Percentiles rank a stretch among this genome's conserved stretches.
Conservation (phyloP, 2,888 invertebrate species). For the Caenorhabditis sp. region DNA sequence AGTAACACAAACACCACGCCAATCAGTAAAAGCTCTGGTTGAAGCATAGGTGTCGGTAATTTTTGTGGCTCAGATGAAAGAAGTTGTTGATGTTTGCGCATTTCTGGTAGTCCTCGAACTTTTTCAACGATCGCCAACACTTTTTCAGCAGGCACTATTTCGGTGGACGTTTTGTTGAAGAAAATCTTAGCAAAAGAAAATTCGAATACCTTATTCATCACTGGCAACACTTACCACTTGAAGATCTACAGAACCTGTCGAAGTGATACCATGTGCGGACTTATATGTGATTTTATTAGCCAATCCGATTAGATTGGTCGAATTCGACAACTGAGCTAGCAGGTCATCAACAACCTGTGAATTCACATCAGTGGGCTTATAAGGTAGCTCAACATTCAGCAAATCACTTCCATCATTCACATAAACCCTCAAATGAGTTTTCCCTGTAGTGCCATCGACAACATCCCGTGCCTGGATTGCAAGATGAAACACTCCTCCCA, state of each 20-base stretch:
- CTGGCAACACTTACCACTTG: conserved; percentile 18
- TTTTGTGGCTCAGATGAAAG: not conserved
- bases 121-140: conserved; percentile 23
- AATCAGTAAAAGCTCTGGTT: conserved; percentile 28
- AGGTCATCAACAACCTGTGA: conserved; percentile 19
- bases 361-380: conserved; percentile 20
- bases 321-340: conserved; percentile 13
- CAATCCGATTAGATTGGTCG: conserved; percentile 19
- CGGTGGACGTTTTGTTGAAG: conserved; percentile 31
- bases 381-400: conserved; percentile 26
- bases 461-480: conserved; percentile 23
- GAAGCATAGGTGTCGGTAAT: conserved; percentile 13
- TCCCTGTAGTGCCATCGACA: conserved; percentile 29
- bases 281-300: conserved; percentile 27
- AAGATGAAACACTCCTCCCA: conserved; percentile 35
- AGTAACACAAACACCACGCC: conserved; percentile 20
- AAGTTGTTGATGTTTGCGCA: not conserved
- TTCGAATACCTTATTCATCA: no score
- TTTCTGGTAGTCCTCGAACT: not conserved
- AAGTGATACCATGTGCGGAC: conserved; percentile 29
- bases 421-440: conserved; percentile 19
- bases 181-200: conserved; percentile 24
- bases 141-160: conserved; percentile 32
- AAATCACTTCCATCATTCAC: conserved; percentile 35
- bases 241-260: conserved; percentile 26